Conservation (phyloP, 2,113 vertebrate genomes). For the Aplodontia rufa region DNA sequence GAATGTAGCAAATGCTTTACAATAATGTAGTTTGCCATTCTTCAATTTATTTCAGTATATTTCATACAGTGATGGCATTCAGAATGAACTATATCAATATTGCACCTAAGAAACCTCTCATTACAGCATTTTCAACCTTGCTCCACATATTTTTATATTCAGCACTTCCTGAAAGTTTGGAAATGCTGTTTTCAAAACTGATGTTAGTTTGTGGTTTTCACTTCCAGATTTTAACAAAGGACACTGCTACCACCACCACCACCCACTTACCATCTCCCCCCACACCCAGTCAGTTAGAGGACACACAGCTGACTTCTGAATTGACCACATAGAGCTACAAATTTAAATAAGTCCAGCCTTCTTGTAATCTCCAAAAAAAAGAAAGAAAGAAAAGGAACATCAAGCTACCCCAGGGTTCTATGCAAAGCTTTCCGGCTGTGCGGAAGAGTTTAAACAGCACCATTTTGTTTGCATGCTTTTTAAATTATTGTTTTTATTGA, state of each 20-base stretch:
- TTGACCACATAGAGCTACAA: not conserved
- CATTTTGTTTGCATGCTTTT: constrained; percentile 35
- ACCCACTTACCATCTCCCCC: too few species aligned
- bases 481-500: constrained; percentile 7
- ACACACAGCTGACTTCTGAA: not conserved
- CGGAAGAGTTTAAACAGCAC: not conserved
- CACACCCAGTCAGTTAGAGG: not conserved
- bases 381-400: not conserved
- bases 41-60: not conserved
- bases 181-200: not conserved
- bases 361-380: constrained; percentile 5
- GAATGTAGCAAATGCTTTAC: not conserved
- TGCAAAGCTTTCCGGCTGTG: constrained; percentile 3
- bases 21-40: not conserved
- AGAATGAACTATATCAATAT: not conserved
- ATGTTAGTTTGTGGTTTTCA: constrained; percentile 12
- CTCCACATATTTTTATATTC: not conserved
- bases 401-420: not conserved
- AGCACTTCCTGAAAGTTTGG: not conserved
- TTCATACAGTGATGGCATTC: not conserved
- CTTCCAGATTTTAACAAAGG: constrained; percentile 41
- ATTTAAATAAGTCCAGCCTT: constrained; percentile 47
- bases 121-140: not conserved
- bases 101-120: constrained; percentile 12
- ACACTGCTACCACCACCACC: not conserved